Evolutionary conservation across 2,113 vertebrate species (phyloP).

Genomic region (Falcunculus frontatus): DNA sequence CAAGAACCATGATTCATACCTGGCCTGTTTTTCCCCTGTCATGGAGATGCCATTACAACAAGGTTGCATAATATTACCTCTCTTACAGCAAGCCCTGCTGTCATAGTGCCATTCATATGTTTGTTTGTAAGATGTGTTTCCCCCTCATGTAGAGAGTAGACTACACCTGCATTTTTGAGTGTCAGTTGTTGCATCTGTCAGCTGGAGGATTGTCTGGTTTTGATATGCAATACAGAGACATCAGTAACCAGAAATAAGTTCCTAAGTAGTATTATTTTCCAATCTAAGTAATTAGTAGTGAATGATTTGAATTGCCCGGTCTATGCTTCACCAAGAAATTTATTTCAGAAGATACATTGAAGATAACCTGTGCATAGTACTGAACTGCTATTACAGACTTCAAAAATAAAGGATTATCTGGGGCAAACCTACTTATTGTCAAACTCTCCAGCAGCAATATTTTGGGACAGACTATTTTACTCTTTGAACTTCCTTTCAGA

Average conservation of each 20-base stretch:
- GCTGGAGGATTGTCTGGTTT: background rate
- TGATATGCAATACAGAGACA: background rate
- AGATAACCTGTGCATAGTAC: background rate
- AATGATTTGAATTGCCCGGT: background rate
- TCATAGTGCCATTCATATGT: background rate
- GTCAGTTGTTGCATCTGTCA: background rate
- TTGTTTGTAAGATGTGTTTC: background rate
- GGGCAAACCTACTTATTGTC: background rate
- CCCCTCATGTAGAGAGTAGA: background rate
- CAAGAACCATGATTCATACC: background rate
- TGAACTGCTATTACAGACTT: background rate
- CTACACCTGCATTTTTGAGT: background rate
- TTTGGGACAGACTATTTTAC: background rate
- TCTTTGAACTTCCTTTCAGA: background rate
- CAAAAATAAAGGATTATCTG: background rate
- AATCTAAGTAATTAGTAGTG: background rate
- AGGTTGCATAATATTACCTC: background rate
- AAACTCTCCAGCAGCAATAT: background rate
- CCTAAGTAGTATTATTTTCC: background rate
- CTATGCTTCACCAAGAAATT: background rate
- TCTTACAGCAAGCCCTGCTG: background rate
- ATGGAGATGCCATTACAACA: background rate
- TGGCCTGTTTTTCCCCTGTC: background rate
- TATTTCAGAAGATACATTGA: background rate
- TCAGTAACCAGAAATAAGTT: background rate